phyloP scores from a whole-genome alignment of 1,140 invertebrate species.

The Zophobas atratus region DNA sequence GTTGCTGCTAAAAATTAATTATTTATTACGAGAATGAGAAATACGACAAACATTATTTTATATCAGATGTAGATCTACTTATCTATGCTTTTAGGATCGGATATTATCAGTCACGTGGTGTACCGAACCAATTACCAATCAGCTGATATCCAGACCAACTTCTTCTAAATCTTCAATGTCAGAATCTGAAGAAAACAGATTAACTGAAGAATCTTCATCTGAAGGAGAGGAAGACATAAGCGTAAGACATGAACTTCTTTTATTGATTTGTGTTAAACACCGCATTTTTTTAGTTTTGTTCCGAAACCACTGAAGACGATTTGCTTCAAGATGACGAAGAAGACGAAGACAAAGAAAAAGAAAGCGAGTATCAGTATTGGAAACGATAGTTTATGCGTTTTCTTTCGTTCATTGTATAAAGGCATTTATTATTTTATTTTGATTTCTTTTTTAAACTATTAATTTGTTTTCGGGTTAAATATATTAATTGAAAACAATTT shows the following conservation, averaged over 20 bases:
- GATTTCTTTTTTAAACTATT: conserved; percentile 18
- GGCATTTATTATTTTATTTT: conserved; percentile 22
- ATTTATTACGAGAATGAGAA: no score
- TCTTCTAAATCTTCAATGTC: conserved; percentile 63
- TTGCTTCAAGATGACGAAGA: conserved; percentile 73
- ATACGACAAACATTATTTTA: no score
- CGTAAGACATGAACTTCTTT: conserved; percentile 49
- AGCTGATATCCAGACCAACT: conserved; percentile 56
- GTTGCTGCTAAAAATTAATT: not conserved
- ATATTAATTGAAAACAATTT: conserved; percentile 23
- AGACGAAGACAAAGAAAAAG: conserved; percentile 70
- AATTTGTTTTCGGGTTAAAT: conserved; percentile 15
- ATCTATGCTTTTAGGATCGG: conserved; percentile 58
- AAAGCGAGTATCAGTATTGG: conserved; percentile 74
- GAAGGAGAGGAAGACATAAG: conserved; percentile 66
- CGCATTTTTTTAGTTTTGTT: conserved; percentile 54
- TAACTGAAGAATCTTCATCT: conserved; percentile 66
- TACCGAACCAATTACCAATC: conserved; percentile 55
- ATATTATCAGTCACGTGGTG: conserved; percentile 66
- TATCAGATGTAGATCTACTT: no score
- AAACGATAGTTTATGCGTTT: conserved; percentile 68
- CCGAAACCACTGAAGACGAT: conserved; percentile 66
- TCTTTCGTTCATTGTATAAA: conserved; percentile 13
- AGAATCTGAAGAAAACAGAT: conserved; percentile 68
- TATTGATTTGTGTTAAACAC: no score